A percentile compares a stretch with the other conserved stretches of the same genome.
These are phyloP conservation scores for Ylistrum balloti DNA, from an alignment of 1,140 invertebrate species.

Conservation along the genomic window DNA sequence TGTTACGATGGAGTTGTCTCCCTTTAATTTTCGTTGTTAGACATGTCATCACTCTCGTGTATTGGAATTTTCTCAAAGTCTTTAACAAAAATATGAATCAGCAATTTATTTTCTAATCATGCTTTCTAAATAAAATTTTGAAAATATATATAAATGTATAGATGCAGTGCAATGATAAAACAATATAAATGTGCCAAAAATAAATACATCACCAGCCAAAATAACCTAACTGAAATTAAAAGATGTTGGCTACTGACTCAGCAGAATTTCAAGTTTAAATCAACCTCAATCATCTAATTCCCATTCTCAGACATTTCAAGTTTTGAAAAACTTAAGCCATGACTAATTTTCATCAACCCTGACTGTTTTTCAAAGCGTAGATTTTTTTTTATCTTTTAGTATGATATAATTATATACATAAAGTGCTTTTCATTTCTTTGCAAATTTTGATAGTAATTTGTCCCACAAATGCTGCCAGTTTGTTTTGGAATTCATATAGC, in stretches of 20 bases:
- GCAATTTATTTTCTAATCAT: not conserved
- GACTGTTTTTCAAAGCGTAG: no score
- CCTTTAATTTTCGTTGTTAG: not conserved
- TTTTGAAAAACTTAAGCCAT: no score
- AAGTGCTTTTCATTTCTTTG: no score
- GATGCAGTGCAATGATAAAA: not conserved
- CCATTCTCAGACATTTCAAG: no score
- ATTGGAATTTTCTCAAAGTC: not conserved
- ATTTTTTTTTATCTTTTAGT: no score
- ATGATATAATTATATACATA: no score
- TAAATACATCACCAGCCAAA: not conserved
- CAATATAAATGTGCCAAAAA: constrained; percentile 29
- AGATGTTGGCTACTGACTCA: not conserved
- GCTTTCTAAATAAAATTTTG: not conserved
- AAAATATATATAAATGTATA: not conserved
- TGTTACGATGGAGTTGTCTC: not conserved
- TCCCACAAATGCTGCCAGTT: no score
- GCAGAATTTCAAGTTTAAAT: no score
- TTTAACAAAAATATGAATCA: not conserved
- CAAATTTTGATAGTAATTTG: no score
- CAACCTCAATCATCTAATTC: no score
- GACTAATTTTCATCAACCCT: no score
- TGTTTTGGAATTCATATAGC: no score
- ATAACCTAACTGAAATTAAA: not conserved
- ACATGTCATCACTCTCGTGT: not conserved